Evolutionary conservation across 2,797 vertebrate genomes (phyloP).

Genomic region (Falco peregrinus): DNA sequence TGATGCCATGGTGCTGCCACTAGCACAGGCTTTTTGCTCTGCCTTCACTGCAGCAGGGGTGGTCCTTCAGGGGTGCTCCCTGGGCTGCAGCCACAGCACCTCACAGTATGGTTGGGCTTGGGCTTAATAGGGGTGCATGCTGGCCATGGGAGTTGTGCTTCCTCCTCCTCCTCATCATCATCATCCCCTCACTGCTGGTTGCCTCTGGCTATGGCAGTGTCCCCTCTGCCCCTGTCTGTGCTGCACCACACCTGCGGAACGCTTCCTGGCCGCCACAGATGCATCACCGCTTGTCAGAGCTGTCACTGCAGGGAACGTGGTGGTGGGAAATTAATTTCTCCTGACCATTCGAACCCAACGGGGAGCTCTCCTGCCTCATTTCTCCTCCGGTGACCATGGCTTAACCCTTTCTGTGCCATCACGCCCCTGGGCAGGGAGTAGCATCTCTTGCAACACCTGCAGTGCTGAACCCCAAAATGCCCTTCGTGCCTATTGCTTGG

Average conservation of each 20-base stretch:
- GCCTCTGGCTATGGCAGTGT: neutral
- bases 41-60: neutral
- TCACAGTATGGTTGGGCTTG: fast-evolving
- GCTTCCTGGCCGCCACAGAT: fast-evolving
- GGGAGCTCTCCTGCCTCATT: neutral
- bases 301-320: neutral
- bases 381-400: neutral
- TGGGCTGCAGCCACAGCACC: neutral
- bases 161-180: neutral
- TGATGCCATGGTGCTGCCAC: neutral
- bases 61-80: neutral
- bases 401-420: neutral
- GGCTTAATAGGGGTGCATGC: neutral
- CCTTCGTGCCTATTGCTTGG: fast-evolving
- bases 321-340: neutral
- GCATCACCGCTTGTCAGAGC: neutral
- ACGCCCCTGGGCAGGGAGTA: fast-evolving
- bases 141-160: neutral
- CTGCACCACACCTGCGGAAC: neutral
- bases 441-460: neutral
- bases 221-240: neutral
- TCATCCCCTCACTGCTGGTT: fast-evolving
- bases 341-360: neutral
- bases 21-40: neutral
- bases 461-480: neutral